A percentile compares a stretch with the other conserved stretches of the same genome.
phyloP scores from a whole-genome alignment of 35 echinoderm and acorn worm species.

The Hemicentrotus pulcherrimus region DNA sequence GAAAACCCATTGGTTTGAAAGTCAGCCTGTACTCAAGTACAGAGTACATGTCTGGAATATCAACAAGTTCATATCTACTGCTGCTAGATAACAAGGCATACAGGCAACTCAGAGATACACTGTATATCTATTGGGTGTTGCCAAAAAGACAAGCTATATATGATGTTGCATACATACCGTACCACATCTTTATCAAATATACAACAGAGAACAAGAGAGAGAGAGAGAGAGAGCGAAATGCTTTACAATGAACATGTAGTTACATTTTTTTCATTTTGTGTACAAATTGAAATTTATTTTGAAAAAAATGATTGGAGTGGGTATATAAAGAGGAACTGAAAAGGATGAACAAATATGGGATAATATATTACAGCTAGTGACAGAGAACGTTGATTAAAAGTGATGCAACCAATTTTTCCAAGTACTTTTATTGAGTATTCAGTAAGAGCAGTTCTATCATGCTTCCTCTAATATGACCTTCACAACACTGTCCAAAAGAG shows the following conservation, averaged over 20 bases:
- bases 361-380: too few relatives aligned
- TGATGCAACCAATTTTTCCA: too few relatives aligned
- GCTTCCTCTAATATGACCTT: background rate
- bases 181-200: too few relatives aligned
- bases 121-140: background rate
- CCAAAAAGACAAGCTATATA: background rate
- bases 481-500: background rate
- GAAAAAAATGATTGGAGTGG: too few relatives aligned
- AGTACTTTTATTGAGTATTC: background rate
- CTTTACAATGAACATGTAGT: too few relatives aligned
- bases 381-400: too few relatives aligned
- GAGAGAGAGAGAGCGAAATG: background rate
- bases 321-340: too few relatives aligned
- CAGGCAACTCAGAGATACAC: background rate
- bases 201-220: background rate
- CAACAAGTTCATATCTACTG: constrained; percentile 11
- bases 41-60: background rate
- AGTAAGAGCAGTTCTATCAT: too few relatives aligned
- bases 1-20: background rate
- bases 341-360: too few relatives aligned
- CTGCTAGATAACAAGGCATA: background rate
- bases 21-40: background rate
- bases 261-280: too few relatives aligned
- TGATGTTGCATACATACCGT: background rate
- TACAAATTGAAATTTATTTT: too few relatives aligned